Evolutionary conservation across 2,888 invertebrate genomes (phyloP).

Genomic region (Pammene aurita): DNA sequence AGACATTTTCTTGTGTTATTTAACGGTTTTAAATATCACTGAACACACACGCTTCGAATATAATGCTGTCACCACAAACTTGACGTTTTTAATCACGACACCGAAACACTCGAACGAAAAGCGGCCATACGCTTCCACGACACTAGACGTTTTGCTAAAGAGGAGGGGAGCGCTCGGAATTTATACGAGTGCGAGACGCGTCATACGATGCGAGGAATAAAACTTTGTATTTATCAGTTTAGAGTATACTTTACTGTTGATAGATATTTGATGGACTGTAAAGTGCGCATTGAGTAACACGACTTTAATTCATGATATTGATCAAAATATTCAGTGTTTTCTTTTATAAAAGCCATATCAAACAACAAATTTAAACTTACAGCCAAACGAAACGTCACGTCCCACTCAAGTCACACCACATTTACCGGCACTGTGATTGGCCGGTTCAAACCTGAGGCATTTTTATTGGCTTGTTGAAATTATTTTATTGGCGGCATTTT

Average conservation of each 20-base stretch:
- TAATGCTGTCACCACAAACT: slow-evolving; percentile 67
- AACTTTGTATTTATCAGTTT: slow-evolving; percentile 67
- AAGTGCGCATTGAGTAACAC: slow-evolving; percentile 18
- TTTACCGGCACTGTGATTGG: slow-evolving; percentile 68
- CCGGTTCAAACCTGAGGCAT: slow-evolving; percentile 45
- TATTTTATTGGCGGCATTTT: slow-evolving; percentile 58
- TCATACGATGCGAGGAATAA: slow-evolving; percentile 78
- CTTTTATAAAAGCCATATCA: slow-evolving; percentile 55
- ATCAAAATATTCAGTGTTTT: slow-evolving; percentile 50
- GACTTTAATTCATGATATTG: slow-evolving; percentile 27
- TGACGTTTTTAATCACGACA: slow-evolving; percentile 64
- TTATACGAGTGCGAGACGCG: slow-evolving; percentile 76
- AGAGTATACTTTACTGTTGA: slow-evolving; percentile 52
- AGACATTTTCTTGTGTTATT: slow-evolving; percentile 81
- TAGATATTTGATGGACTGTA: slow-evolving; percentile 21
- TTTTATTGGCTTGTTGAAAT: slow-evolving; percentile 61
- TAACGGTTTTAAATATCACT: slow-evolving; percentile 77
- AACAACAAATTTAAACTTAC: slow-evolving; percentile 48
- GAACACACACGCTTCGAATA: slow-evolving; percentile 75
- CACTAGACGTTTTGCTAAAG: slow-evolving; percentile 75
- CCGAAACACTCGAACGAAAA: slow-evolving; percentile 62
- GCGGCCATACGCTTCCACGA: slow-evolving; percentile 57
- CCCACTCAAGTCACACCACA: slow-evolving; percentile 80
- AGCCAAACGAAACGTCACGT: slow-evolving; percentile 57
- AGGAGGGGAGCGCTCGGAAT: slow-evolving; percentile 72